These are phyloP conservation scores for Ommatoiulus sabulosus DNA, from an alignment of 2,888 invertebrate species.

Conservation along the genomic window DNA sequence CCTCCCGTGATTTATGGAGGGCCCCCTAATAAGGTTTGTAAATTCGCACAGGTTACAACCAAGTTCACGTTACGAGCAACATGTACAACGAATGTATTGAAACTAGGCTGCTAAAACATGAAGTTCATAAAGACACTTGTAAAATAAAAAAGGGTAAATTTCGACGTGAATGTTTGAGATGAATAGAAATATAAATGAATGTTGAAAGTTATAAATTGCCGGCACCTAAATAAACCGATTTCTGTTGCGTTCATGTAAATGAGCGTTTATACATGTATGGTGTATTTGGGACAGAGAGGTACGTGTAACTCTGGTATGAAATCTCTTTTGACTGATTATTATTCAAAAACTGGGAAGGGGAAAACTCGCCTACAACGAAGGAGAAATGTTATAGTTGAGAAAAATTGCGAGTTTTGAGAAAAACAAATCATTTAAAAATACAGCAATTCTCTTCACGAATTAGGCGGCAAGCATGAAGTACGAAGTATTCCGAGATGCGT, in stretches of 20 bases:
- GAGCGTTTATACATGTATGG: background rate
- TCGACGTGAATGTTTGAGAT: background rate
- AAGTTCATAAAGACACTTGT: slow-evolving; percentile 16
- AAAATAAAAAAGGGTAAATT: background rate
- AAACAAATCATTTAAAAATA: background rate
- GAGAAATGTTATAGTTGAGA: background rate
- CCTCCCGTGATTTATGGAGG: slow-evolving; percentile 17
- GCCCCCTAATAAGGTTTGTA: background rate
- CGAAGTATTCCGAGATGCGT: no score
- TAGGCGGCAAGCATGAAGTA: no score
- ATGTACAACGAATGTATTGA: background rate
- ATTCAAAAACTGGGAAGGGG: slow-evolving; percentile 4
- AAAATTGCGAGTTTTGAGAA: background rate
- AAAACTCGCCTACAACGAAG: background rate
- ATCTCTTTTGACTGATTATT: slow-evolving; percentile 18
- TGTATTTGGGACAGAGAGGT: background rate
- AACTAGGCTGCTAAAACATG: slow-evolving; percentile 30
- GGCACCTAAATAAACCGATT: background rate
- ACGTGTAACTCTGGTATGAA: background rate
- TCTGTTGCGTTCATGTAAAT: background rate
- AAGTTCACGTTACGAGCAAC: background rate
- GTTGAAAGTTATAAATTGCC: background rate
- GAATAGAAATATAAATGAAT: slow-evolving; percentile 16
- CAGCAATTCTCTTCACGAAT: no score
- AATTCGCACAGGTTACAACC: background rate